Evolutionary conservation across 1,140 invertebrate genomes (phyloP).

Genomic region (Elymnias hypermnestra): DNA sequence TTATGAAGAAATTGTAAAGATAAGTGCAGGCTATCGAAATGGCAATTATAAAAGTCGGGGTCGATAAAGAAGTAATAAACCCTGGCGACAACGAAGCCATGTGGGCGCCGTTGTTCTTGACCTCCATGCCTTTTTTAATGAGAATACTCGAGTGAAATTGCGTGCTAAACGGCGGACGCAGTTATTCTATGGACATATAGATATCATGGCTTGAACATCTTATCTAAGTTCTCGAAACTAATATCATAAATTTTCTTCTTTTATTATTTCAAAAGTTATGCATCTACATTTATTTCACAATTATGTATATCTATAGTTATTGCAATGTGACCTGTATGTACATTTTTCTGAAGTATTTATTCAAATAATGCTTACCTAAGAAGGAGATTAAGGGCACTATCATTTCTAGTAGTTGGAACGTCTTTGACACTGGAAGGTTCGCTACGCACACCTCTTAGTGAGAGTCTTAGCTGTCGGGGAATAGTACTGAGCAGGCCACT

Average conservation of each 20-base stretch:
- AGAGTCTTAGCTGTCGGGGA: constrained; percentile 75
- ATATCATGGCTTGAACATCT: no score
- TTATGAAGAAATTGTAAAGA: constrained; percentile 24
- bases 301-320: no score
- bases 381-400: constrained; percentile 66
- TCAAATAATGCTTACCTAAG: constrained; percentile 56
- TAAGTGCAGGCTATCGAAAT: constrained; percentile 27
- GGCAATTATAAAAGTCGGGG: constrained; percentile 32
- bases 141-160: constrained; percentile 37
- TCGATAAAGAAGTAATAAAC: constrained; percentile 39
- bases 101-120: constrained; percentile 39
- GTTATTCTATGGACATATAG: no score
- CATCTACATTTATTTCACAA: no score
- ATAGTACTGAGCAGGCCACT: constrained; percentile 72
- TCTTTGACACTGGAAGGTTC: constrained; percentile 69
- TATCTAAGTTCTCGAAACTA: no score
- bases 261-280: no score
- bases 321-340: no score
- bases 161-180: constrained; percentile 13
- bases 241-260: no score
- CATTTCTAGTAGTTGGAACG: constrained; percentile 62
- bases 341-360: no score
- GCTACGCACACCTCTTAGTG: constrained; percentile 69
- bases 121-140: constrained; percentile 39
- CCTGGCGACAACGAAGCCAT: constrained; percentile 38